Conservation (phyloP, 1,140 invertebrate species). For the Hyles euphorbiae region DNA sequence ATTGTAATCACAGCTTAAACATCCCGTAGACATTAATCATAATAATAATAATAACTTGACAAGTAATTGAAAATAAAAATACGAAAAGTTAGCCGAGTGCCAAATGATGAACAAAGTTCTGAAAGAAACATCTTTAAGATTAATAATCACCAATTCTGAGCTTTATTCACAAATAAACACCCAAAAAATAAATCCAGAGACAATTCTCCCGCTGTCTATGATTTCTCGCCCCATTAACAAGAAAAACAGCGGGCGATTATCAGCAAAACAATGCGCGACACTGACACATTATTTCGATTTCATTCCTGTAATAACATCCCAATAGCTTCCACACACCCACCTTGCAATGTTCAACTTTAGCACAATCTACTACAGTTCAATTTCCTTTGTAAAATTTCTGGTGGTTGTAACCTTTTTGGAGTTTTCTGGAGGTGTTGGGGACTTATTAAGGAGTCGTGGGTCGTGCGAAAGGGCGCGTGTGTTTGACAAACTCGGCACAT, state of each 20-base stretch:
- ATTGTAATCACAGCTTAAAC: too few relatives aligned
- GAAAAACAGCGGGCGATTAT: constrained; percentile 58
- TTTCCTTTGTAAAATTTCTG: neutral
- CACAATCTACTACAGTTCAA: neutral
- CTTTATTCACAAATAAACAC: too few relatives aligned
- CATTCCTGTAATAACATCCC: constrained; percentile 5
- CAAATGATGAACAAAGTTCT: too few relatives aligned
- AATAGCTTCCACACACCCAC: neutral
- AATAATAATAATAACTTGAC: too few relatives aligned
- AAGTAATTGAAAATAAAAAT: too few relatives aligned
- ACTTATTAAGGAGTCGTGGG: constrained; percentile 29
- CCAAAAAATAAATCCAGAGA: constrained; percentile 1
- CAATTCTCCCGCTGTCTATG: constrained; percentile 20
- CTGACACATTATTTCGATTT: constrained; percentile 50
- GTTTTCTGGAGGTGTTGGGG: constrained; percentile 22
- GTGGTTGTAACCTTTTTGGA: constrained; percentile 4
- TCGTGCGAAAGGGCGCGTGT: constrained; percentile 32
- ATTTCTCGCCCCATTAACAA: constrained; percentile 59
- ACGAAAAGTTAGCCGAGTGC: too few relatives aligned
- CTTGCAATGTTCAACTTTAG: constrained; percentile 1
- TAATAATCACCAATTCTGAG: too few relatives aligned
- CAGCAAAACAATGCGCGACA: constrained; percentile 46
- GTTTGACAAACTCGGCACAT: constrained; percentile 26
- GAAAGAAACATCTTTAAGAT: too few relatives aligned
- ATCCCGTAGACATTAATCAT: too few relatives aligned